Percentiles rank a stretch among this genome's conserved stretches.
Evolutionary conservation across 1,140 invertebrate species (phyloP).

Genomic region (Lucilia cuprina): DNA sequence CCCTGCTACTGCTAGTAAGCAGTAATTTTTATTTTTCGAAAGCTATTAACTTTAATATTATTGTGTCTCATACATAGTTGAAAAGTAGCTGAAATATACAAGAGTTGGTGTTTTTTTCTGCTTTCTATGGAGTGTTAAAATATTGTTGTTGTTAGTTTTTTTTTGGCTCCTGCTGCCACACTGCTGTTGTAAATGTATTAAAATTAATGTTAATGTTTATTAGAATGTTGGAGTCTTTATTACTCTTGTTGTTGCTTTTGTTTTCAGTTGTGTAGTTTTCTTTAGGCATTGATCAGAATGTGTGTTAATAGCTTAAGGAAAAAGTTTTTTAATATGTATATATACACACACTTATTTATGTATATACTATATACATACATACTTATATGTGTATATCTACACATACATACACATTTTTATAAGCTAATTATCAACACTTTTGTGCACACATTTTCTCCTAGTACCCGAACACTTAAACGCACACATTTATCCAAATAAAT

Average conservation of each 20-base stretch:
- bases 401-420: not conserved
- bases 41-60: constrained; percentile 1
- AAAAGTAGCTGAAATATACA: no score
- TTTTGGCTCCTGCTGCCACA: not conserved
- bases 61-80: not conserved
- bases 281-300: constrained; percentile 19
- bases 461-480: not conserved
- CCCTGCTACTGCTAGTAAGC: not conserved
- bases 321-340: not conserved
- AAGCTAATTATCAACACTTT: constrained; percentile 31
- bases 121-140: not conserved
- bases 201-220: constrained; percentile 16
- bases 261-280: not conserved
- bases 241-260: not conserved
- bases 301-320: constrained; percentile 22
- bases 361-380: not conserved
- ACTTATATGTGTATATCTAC: not conserved
- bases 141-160: not conserved
- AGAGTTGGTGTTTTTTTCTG: not conserved
- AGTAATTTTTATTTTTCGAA: not conserved
- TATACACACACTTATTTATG: not conserved
- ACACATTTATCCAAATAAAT: not conserved
- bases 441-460: constrained; percentile 8
- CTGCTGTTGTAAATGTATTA: constrained; percentile 4
- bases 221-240: constrained; percentile 17